These are phyloP conservation scores for Enteromius paludinosus DNA, from an alignment of 2,797 vertebrate species.

Conservation along the genomic window DNA sequence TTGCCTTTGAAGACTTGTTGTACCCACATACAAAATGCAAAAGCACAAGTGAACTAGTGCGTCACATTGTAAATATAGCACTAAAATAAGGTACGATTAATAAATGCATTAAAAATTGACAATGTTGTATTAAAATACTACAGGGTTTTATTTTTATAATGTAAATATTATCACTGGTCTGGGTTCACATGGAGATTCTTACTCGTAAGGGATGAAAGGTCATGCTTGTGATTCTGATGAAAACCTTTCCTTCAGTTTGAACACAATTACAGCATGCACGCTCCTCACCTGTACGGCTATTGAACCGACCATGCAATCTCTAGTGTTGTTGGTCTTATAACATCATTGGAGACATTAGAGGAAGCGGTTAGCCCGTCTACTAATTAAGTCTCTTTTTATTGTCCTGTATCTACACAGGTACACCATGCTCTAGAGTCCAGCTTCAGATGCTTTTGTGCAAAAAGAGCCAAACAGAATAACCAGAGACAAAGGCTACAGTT, in stretches of 20 bases:
- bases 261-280: conserved; percentile 41
- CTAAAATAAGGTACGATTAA: neutral
- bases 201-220: neutral
- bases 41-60: neutral
- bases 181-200: neutral
- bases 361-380: conserved; percentile 1
- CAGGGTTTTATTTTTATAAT: neutral
- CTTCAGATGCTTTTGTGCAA: neutral
- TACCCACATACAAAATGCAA: neutral
- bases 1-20: neutral
- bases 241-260: neutral
- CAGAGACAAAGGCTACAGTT: conserved; percentile 43
- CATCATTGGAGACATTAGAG: conserved; percentile 7
- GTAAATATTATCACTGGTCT: neutral
- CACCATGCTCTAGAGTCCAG: conserved; percentile 21
- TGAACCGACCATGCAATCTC: neutral
- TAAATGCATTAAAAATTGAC: neutral
- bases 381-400: conserved; percentile 53
- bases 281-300: neutral
- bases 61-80: neutral
- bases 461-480: conserved; percentile 9
- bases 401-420: conserved; percentile 7
- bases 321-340: conserved; percentile 8
- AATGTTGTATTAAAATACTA: neutral
- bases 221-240: conserved; percentile 4